These are phyloP conservation scores for Cyprinella venusta DNA, from an alignment of 2,797 vertebrate genomes.

Conservation along the genomic window DNA sequence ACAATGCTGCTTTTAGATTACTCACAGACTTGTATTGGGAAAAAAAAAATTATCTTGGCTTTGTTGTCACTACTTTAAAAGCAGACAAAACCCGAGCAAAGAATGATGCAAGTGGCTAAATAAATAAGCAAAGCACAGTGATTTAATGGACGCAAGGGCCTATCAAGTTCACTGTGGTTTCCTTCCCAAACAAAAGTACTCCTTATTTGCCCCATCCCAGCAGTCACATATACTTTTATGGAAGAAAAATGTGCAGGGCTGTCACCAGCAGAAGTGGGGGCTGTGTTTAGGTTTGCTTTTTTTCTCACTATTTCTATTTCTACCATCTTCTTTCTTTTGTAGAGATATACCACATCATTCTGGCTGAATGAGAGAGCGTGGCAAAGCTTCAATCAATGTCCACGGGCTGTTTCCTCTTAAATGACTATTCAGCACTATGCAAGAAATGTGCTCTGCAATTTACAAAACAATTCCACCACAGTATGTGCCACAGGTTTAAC, in stretches of 20 bases:
- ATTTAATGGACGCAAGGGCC: conserved; percentile 36
- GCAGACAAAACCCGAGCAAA: conserved; percentile 28
- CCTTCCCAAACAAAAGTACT: conserved; percentile 31
- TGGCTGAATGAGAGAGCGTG: conserved; percentile 46
- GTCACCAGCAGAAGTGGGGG: conserved; percentile 40
- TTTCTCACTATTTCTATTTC: conserved; percentile 12
- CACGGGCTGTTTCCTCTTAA: conserved; percentile 53
- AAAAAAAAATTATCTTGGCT: conserved; percentile 13
- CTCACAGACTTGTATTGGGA: conserved; percentile 24
- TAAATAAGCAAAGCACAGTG: conserved; percentile 43
- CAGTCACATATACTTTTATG: conserved; percentile 55
- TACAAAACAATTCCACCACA: conserved; percentile 66
- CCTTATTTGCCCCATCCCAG: conserved; percentile 21
- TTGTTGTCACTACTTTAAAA: background rate
- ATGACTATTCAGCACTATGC: conserved; percentile 59
- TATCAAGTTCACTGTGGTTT: conserved; percentile 42
- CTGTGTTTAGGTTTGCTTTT: conserved; percentile 35
- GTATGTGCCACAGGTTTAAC: conserved; percentile 52
- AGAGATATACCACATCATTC: conserved; percentile 43
- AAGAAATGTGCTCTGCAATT: conserved; percentile 67
- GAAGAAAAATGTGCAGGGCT: conserved; percentile 58
- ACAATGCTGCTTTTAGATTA: conserved; percentile 23
- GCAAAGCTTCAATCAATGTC: conserved; percentile 44
- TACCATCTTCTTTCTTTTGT: conserved; percentile 9
- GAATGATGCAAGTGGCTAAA: conserved; percentile 51